Evolutionary conservation across 2,113 vertebrate genomes (phyloP).

Genomic region (Apistogramma diplotaenia): DNA sequence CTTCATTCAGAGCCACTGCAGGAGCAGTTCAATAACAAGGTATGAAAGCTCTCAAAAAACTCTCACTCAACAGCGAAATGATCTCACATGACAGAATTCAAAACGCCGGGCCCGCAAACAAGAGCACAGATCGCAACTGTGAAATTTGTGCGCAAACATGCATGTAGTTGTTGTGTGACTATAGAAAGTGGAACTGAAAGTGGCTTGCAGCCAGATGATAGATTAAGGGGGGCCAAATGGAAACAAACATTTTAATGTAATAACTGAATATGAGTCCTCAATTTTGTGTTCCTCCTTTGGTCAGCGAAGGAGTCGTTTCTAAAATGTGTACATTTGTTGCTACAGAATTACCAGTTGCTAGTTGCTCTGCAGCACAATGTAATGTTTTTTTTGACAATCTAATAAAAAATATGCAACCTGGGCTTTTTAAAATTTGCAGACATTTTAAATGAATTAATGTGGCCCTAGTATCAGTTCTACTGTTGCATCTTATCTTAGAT

Average conservation of each 20-base stretch:
- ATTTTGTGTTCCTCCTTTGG: neutral
- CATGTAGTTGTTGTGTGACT: neutral
- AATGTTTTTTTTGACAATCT: no score
- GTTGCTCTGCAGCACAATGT: neutral
- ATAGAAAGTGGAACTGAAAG: neutral
- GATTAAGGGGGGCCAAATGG: neutral
- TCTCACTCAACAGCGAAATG: slow-evolving; percentile 3
- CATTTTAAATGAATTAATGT: no score
- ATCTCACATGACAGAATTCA: slow-evolving; percentile 6
- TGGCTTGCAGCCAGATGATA: neutral
- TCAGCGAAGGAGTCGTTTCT: no score
- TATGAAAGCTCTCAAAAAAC: neutral
- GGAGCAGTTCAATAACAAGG: neutral
- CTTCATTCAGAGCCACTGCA: neutral
- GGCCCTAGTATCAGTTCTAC: no score
- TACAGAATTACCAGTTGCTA: no score
- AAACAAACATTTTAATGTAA: neutral
- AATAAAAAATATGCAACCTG: no score
- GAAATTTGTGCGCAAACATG: neutral
- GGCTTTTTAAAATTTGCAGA: no score
- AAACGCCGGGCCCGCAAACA: neutral
- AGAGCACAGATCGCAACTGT: neutral
- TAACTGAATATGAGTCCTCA: neutral
- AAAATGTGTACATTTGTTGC: no score
- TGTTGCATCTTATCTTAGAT: no score